Conservation (phyloP, 2,113 vertebrate species). For the Larimichthys polyactis region DNA sequence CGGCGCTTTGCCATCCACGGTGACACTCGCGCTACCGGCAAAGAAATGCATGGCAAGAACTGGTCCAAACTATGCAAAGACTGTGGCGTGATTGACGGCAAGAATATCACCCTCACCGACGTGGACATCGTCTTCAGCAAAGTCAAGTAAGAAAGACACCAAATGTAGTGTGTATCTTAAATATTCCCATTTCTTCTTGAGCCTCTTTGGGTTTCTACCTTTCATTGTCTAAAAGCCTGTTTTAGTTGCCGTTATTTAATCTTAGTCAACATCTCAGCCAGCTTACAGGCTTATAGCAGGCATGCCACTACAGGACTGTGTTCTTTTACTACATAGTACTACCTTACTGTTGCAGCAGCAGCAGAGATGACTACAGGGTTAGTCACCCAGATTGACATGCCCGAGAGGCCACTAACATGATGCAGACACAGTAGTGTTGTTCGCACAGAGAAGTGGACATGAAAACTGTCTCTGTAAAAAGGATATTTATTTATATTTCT, state of each 20-base stretch:
- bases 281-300: neutral
- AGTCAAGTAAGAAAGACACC: conserved; percentile 89
- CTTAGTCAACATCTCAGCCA: neutral
- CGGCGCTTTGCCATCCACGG: conserved; percentile 93
- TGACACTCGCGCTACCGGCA: conserved; percentile 93
- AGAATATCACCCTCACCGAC: conserved; percentile 93
- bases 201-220: neutral
- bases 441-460: neutral
- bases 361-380: conserved; percentile 31
- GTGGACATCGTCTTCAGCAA: conserved; percentile 99
- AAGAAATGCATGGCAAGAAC: conserved; percentile 97
- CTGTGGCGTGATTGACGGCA: conserved; percentile 93
- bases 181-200: neutral
- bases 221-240: neutral
- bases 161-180: neutral
- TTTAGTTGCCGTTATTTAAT: neutral
- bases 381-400: conserved; percentile 26
- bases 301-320: conserved; percentile 16
- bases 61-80: conserved; percentile 98
- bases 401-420: conserved; percentile 2
- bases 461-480: neutral
- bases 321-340: conserved; percentile 14
- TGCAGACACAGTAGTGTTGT: neutral
- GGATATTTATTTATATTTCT: neutral
- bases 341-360: conserved; percentile 8